These are phyloP conservation scores for Autographa gamma DNA, from an alignment of 2,888 invertebrate species.

Conservation along the genomic window DNA sequence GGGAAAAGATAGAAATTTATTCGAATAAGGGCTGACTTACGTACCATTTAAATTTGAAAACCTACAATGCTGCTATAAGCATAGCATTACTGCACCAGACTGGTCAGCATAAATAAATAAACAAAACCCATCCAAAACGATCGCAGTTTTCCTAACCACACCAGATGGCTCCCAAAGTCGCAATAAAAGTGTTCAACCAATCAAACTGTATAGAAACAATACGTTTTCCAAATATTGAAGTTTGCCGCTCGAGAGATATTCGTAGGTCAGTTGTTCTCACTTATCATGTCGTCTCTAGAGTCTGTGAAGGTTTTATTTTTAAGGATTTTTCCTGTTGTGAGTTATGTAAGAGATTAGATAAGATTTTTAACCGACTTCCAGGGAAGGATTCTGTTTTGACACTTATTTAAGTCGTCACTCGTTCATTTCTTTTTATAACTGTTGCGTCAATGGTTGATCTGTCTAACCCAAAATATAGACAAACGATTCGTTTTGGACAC, in stretches of 20 bases:
- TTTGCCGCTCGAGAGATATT: conserved; percentile 31
- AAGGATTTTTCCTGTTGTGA: not conserved
- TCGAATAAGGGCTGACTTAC: too few species aligned
- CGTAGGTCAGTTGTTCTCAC: conserved; percentile 16
- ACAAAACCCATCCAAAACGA: not conserved
- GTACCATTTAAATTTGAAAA: too few species aligned
- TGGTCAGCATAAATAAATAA: too few species aligned
- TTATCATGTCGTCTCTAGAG: conserved; percentile 17
- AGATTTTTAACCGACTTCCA: not conserved
- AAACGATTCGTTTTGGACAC: too few species aligned
- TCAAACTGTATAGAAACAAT: conserved; percentile 50
- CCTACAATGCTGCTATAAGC: too few species aligned
- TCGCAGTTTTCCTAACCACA: conserved; percentile 9
- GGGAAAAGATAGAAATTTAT: too few species aligned
- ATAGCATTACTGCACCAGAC: too few species aligned
- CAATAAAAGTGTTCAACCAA: conserved; percentile 49
- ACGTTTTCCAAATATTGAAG: conserved; percentile 49
- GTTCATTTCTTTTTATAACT: too few species aligned
- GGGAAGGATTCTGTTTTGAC: too few species aligned
- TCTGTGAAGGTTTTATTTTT: not conserved
- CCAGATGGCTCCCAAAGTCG: conserved; percentile 39
- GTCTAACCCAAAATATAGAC: too few species aligned
- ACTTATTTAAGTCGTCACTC: too few species aligned
- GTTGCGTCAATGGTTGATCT: too few species aligned
- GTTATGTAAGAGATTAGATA: not conserved